These are phyloP conservation scores for Rapana venosa DNA, from an alignment of 2,888 invertebrate species.

Conservation along the genomic window DNA sequence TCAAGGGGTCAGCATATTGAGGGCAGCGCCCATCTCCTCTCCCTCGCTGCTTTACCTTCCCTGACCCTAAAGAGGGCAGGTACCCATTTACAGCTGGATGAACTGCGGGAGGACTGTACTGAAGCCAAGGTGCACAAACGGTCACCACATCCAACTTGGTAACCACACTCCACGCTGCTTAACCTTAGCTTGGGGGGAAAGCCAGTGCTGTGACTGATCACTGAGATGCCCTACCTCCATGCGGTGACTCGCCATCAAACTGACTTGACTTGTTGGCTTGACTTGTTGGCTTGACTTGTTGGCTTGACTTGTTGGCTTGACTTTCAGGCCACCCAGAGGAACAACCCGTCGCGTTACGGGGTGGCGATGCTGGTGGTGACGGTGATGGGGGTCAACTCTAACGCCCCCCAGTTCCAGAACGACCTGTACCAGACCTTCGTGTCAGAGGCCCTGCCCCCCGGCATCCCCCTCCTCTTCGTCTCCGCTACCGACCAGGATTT, in stretches of 20 bases:
- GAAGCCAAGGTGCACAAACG: no score
- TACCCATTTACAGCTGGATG: no score
- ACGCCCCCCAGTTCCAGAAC: slow-evolving; percentile 50
- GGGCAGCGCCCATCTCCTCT: no score
- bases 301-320: neutral
- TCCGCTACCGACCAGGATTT: slow-evolving; percentile 51
- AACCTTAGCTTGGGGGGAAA: no score
- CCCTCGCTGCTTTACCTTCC: no score
- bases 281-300: neutral
- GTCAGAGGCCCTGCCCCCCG: slow-evolving; percentile 57
- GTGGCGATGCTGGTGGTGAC: slow-evolving; percentile 53
- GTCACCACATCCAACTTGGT: no score
- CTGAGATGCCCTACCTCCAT: no score
- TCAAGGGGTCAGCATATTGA: no score
- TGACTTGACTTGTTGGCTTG: neutral
- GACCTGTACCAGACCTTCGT: slow-evolving; percentile 38
- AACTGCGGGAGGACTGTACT: no score
- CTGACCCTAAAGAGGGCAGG: no score
- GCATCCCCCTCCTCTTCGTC: slow-evolving; percentile 54
- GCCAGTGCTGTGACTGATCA: no score
- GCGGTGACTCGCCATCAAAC: neutral
- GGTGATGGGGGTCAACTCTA: slow-evolving; percentile 46
- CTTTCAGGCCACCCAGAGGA: slow-evolving; percentile 56
- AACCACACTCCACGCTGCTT: no score
- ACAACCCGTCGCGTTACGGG: slow-evolving; percentile 55